phyloP scores from a whole-genome alignment of 2,113 vertebrate species.

The Equus przewalskii region DNA sequence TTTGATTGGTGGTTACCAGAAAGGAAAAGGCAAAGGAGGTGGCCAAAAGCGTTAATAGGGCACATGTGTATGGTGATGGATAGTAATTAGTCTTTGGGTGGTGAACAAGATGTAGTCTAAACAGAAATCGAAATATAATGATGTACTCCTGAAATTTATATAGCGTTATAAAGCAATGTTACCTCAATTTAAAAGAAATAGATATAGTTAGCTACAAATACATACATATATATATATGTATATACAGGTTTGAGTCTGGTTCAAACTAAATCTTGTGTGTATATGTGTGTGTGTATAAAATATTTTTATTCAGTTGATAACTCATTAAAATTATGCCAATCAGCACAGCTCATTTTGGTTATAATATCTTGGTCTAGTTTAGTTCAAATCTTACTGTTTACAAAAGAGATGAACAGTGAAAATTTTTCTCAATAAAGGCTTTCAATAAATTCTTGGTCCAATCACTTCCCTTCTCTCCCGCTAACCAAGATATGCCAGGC shows the following conservation, averaged over 20 bases:
- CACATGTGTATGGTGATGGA: too few species aligned
- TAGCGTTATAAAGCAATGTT: too few species aligned
- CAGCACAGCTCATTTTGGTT: background rate
- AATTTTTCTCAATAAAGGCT: background rate
- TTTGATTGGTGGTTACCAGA: too few species aligned
- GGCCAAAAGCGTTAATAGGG: too few species aligned
- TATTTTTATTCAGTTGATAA: background rate
- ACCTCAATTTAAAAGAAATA: too few species aligned
- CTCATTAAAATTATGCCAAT: background rate
- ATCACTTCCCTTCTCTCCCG: background rate
- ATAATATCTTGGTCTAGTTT: background rate
- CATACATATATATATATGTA: too few species aligned
- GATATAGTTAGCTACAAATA: too few species aligned
- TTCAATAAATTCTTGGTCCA: background rate
- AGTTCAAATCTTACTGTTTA: background rate
- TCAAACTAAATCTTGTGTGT: background rate
- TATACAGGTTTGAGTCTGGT: background rate
- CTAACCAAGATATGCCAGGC: background rate
- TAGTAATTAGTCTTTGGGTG: too few species aligned
- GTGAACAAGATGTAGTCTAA: too few species aligned
- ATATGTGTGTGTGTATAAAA: background rate
- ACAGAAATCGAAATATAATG: too few species aligned
- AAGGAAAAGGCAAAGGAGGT: too few species aligned
- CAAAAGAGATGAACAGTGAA: background rate
- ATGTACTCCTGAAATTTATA: too few species aligned